Conservation (phyloP, 2,888 invertebrate genomes). For the Gastrophysa polygoni region DNA sequence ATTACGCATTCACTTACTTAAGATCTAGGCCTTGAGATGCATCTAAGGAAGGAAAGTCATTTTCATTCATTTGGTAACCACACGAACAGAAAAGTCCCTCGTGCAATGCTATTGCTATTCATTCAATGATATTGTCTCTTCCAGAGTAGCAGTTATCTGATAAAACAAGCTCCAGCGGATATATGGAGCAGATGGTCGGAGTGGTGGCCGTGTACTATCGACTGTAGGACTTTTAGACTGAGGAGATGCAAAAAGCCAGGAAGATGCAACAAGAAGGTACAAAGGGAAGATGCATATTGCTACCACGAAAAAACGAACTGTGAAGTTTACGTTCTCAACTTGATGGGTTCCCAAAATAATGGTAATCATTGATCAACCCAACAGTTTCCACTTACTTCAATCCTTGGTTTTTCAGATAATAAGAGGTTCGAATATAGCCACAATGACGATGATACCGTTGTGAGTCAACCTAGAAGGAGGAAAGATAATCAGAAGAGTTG, state of each 20-base stretch:
- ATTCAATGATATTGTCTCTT: slow-evolving; percentile 31
- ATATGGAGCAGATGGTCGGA: slow-evolving; percentile 70
- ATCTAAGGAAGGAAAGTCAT: no score
- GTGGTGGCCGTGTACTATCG: slow-evolving; percentile 81
- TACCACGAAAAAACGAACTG: slow-evolving; percentile 83
- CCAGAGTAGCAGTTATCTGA: slow-evolving; percentile 49
- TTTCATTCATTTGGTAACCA: no score
- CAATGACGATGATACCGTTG: slow-evolving; percentile 32
- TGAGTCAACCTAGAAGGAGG: slow-evolving; percentile 29
- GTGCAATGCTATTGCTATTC: background rate
- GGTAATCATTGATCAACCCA: background rate
- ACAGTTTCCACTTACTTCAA: background rate
- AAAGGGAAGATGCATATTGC: slow-evolving; percentile 85
- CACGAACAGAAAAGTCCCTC: slow-evolving; percentile 1
- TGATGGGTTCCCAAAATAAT: slow-evolving; percentile 49
- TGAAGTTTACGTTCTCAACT: slow-evolving; percentile 67
- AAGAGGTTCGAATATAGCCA: slow-evolving; percentile 39
- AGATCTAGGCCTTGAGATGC: no score
- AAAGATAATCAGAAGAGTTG: slow-evolving; percentile 41
- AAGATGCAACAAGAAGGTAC: slow-evolving; percentile 77
- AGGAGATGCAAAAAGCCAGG: slow-evolving; percentile 77
- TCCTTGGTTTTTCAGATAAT: slow-evolving; percentile 31
- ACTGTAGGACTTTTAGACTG: slow-evolving; percentile 79
- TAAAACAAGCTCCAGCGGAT: slow-evolving; percentile 50
- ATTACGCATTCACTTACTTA: no score